Percentiles rank a stretch among this genome's conserved stretches.
Evolutionary conservation across 2,797 vertebrate species (phyloP).

Genomic region (Anabacerthia variegaticeps): DNA sequence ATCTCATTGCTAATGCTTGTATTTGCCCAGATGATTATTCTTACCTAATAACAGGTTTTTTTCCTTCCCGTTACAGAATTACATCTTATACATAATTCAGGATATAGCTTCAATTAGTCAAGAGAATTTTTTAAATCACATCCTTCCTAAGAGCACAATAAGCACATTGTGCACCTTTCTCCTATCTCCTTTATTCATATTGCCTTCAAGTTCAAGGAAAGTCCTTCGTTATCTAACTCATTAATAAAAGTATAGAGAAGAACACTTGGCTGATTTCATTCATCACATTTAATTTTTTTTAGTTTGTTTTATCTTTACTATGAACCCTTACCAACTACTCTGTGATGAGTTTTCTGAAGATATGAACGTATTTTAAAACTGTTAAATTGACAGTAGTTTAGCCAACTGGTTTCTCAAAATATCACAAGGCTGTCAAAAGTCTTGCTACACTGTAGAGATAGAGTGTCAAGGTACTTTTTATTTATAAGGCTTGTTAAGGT

Average conservation of each 20-base stretch:
- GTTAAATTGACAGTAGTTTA: background rate
- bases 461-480: background rate
- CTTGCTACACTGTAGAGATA: background rate
- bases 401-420: background rate
- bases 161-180: background rate
- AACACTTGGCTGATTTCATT: background rate
- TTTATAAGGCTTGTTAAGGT: background rate
- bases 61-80: background rate
- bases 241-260: background rate
- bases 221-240: background rate
- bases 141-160: background rate
- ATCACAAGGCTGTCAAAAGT: background rate
- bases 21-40: slow-evolving; percentile 3
- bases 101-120: slow-evolving; percentile 10
- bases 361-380: background rate
- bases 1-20: background rate
- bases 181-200: background rate
- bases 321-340: background rate
- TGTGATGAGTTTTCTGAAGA: background rate
- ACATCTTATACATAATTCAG: slow-evolving; percentile 2
- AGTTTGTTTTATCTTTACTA: background rate
- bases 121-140: background rate
- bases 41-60: background rate
- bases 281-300: background rate
- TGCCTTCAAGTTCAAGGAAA: background rate